Base-by-base conservation (phyloP, 1,140 invertebrate genomes). In the Teleopsis dalmanni region DNA sequence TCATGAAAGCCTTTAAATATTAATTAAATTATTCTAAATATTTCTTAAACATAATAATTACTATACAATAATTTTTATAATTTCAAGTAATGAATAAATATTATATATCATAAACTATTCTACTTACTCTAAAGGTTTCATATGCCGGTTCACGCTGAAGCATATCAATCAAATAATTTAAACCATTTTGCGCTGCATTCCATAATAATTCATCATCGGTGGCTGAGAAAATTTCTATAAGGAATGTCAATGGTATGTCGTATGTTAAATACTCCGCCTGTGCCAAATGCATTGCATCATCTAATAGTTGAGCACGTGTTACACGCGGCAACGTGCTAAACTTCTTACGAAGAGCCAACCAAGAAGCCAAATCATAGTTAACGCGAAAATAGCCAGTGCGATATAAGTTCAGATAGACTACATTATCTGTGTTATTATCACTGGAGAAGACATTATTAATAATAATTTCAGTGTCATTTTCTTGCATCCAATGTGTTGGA, bases 231-330 rank as follows among this genome's bases (percentile, higher is more conserved):
- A 71, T 50, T 33, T 68, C 65, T 52, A 67, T 54, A 2, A 69
- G 47, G 48, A 71, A 71, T 19, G 73, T 72, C 23, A 87, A 69
- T 18, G 80, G 78, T 22, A 78, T 72, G 11, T 73, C 61, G 51
- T 87, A 87, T 34, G 75, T 57, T 2, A 85, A 45, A 3, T 78
- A 57, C 23, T 76, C 79, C 0, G 76, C 76, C 53, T 81, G 76
- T 0, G 82, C 85, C 35, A 93, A 71, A 60, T 84, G 83, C 59
- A 91, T 81, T 1, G 87, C 78, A 71, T 95, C 90, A 57, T 91
- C 85, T 9, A 95, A 76, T 1, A 94, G 62, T 57, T 89, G 84
- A 0, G 87, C 88, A 34, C 86, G 76, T 47, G 86, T 85, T 0
- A 85, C 71, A 1, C 78, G 70, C 1, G 74, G 71, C 10, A 73